Evolutionary conservation across 2,113 vertebrate genomes (phyloP).

Genomic region (Syngnathus scovelli): DNA sequence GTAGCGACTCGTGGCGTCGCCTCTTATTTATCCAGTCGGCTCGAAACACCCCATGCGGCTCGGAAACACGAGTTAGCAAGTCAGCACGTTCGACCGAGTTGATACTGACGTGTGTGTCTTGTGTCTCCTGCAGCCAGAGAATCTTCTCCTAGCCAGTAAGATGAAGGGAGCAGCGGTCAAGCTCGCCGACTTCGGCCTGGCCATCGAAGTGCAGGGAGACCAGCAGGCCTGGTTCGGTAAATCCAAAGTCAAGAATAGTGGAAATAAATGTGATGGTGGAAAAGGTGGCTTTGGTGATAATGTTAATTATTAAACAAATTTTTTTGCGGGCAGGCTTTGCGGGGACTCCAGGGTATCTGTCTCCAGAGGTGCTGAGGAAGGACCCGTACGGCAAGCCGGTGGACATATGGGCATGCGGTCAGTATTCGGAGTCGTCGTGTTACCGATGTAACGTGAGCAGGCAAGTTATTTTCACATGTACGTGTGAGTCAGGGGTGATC

Average conservation of each 20-base stretch:
- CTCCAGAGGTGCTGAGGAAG: constrained; percentile 97
- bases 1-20: constrained; percentile 58
- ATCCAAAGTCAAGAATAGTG: constrained; percentile 23
- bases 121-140: constrained; percentile 81
- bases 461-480: not conserved
- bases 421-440: constrained; percentile 52
- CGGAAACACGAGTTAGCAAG: not conserved
- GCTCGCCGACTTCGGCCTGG: constrained; percentile 94
- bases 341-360: constrained; percentile 96
- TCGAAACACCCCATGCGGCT: not conserved
- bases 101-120: not conserved
- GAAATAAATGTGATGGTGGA: too few relatives aligned
- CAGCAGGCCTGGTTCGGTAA: constrained; percentile 99
- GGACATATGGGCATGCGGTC: constrained; percentile 99
- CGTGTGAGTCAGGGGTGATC: constrained; percentile 84
- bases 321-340: constrained; percentile 81
- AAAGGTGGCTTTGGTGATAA: too few relatives aligned
- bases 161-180: constrained; percentile 98
- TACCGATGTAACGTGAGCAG: not conserved
- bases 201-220: constrained; percentile 97
- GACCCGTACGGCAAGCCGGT: constrained; percentile 98
- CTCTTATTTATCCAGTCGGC: constrained; percentile 50
- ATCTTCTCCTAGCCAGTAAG: constrained; percentile 96
- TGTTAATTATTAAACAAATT: too few relatives aligned
- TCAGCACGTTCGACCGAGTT: not conserved